A percentile compares a stretch with the other conserved stretches of the same genome.
Conservation (phyloP, 2,888 invertebrate genomes). For the Ennomos erosarius region DNA sequence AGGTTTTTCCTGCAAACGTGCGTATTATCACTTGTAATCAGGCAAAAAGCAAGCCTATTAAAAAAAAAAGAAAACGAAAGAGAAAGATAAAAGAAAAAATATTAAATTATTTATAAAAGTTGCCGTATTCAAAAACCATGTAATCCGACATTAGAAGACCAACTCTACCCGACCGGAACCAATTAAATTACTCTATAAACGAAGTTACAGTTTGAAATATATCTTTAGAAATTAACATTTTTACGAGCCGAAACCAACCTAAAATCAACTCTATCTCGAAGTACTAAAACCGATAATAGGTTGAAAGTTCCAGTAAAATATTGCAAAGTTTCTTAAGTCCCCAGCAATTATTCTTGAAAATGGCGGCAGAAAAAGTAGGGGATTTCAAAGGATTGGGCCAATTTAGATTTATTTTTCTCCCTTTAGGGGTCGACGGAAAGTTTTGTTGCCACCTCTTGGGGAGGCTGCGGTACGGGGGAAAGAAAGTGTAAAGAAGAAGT, state of each 20-base stretch:
- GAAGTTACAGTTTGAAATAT: slow-evolving; percentile 55
- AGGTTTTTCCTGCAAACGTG: too few species aligned
- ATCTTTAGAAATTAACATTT: slow-evolving; percentile 62
- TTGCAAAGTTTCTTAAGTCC: slow-evolving; percentile 65
- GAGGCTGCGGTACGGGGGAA: slow-evolving; percentile 37
- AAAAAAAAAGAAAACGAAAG: too few species aligned
- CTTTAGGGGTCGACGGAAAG: slow-evolving; percentile 66
- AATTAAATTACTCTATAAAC: slow-evolving; percentile 57
- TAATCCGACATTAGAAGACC: slow-evolving; percentile 22
- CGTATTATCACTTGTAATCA: too few species aligned
- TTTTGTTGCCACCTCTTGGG: slow-evolving; percentile 69
- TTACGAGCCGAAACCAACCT: slow-evolving; percentile 37
- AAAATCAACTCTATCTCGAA: slow-evolving; percentile 29
- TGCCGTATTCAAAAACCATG: slow-evolving; percentile 2
- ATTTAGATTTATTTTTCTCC: slow-evolving; percentile 84
- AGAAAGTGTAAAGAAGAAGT: slow-evolving; percentile 20
- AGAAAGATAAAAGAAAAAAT: too few species aligned
- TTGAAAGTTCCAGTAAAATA: slow-evolving; percentile 30
- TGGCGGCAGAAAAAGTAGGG: slow-evolving; percentile 81
- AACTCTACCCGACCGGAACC: slow-evolving; percentile 40
- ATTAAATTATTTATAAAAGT: not conserved
- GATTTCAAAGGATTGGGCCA: slow-evolving; percentile 81
- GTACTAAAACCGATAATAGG: slow-evolving; percentile 38
- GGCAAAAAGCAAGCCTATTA: slow-evolving; percentile 2
- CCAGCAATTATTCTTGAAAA: slow-evolving; percentile 79